Conservation (phyloP, 1,140 invertebrate genomes). For the Tetranychus cinnabarinus region DNA sequence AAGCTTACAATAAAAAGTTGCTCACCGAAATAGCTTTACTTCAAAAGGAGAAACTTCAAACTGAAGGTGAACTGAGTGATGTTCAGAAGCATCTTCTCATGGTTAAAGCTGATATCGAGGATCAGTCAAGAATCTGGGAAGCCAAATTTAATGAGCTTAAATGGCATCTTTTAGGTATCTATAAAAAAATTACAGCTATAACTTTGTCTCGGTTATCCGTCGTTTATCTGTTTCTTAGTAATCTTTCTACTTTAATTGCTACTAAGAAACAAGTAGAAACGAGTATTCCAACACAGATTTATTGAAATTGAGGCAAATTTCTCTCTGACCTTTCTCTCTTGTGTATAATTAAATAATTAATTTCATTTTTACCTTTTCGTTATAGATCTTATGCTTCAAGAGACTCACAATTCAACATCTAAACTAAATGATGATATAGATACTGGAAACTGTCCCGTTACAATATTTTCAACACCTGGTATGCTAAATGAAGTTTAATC, state of each 20-base stretch:
- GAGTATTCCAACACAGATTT: too few relatives aligned
- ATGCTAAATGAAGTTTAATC: not conserved
- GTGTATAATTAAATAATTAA: too few relatives aligned
- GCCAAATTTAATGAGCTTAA: not conserved
- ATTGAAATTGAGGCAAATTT: too few relatives aligned
- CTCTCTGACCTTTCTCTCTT: too few relatives aligned
- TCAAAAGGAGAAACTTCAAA: conserved; percentile 2
- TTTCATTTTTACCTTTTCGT: not conserved
- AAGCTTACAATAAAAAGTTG: not conserved
- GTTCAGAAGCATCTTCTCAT: not conserved
- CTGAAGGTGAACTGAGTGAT: not conserved
- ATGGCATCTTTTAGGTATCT: not conserved
- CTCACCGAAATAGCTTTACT: not conserved
- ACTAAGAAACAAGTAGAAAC: too few relatives aligned
- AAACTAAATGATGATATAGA: conserved; percentile 2
- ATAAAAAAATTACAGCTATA: not conserved
- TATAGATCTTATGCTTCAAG: not conserved
- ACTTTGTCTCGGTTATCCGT: not conserved
- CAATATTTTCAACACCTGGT: not conserved
- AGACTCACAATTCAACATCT: not conserved
- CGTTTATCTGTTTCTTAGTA: too few relatives aligned
- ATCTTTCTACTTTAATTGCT: too few relatives aligned
- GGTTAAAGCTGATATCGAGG: not conserved
- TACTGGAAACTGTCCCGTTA: not conserved
- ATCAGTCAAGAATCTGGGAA: not conserved